Base-by-base conservation (phyloP, 1,140 invertebrate genomes). In the Parasteatoda tepidariorum region DNA sequence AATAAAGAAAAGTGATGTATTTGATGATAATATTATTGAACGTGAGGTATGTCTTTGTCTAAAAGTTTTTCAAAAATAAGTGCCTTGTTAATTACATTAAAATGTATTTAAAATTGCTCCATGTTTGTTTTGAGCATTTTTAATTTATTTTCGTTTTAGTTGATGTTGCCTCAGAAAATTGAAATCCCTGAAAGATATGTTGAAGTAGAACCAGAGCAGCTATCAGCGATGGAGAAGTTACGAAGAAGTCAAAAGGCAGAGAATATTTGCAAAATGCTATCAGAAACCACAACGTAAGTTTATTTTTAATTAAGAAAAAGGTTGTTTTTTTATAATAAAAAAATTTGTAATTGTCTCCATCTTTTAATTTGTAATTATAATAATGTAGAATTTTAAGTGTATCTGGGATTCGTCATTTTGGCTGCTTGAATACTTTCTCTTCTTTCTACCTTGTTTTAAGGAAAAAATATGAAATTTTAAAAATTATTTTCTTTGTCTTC, bases 101-200 rank as follows among this genome's bases (percentile, higher is more conserved):
- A 22, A 62, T 30, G 9, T 28, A 30, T 0, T 70, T 2, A 33
- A 15, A 15, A 41, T 41, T 68, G 30, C 41, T 2, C 15, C 41
- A 24, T 41, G 0, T 38, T 38, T 38, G 4, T 67, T 31, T 81
- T 54, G 7, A 55, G 2, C 41, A 81, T 61, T 66, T 18, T 34
- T 73, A n/a, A 74, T 15, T 59, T 84, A 67, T 61, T 41, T 78
- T 54, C n/a, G 41, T 86, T 85, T 86, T 90, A 97, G 86, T 89
- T 97, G 31, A 93, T 93, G 61, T 93, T 94, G 31, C 96, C 96
- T 26, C 94, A 94, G 88, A 97, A 97, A 89, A 97, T 97, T 85
- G 90, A 94, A 33, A 97, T 97, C 85, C 96, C 96, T 3, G 96
- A 97, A 89, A 91, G 96, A 85, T 97, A 97, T 88, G 93, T 97